These are phyloP conservation scores for Vireo griseus DNA, from an alignment of 2,797 vertebrate genomes.

Conservation along the genomic window DNA sequence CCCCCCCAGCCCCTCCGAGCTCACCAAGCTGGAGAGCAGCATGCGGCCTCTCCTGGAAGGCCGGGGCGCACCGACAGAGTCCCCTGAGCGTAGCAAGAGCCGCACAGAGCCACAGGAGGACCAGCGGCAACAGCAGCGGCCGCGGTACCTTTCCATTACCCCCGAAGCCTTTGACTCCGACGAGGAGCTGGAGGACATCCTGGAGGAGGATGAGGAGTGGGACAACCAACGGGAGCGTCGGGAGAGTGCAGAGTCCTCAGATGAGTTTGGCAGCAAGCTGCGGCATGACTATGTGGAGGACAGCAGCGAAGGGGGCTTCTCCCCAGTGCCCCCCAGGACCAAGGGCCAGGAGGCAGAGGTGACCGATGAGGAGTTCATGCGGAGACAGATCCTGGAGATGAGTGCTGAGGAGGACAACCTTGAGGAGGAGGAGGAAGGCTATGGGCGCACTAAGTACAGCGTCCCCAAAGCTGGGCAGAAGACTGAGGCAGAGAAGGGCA, in stretches of 20 bases:
- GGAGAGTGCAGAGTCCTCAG: conserved; percentile 86
- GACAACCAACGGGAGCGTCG: conserved; percentile 74
- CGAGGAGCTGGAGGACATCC: conserved; percentile 90
- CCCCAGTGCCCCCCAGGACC: conserved; percentile 84
- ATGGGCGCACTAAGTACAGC: conserved; percentile 64
- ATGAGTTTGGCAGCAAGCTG: conserved; percentile 95
- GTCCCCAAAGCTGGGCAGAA: conserved; percentile 82
- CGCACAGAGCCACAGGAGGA: conserved; percentile 73
- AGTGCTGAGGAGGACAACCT: conserved; percentile 96
- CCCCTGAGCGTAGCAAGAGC: conserved; percentile 59
- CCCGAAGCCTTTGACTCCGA: conserved; percentile 89
- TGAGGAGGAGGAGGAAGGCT: conserved; percentile 84
- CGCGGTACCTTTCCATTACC: conserved; percentile 90
- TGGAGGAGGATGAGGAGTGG: conserved; percentile 95
- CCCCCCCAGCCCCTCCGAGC: conserved; percentile 88
- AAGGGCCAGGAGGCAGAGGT: conserved; percentile 81
- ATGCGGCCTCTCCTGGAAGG: conserved; percentile 89
- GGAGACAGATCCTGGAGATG: conserved; percentile 97
- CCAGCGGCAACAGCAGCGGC: conserved; percentile 86
- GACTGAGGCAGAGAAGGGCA: conserved; percentile 80
- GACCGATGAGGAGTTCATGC: conserved; percentile 96
- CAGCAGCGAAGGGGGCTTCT: conserved; percentile 94
- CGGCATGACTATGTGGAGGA: conserved; percentile 96
- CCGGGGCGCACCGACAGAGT: conserved; percentile 60
- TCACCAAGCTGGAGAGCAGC: conserved; percentile 91